Conservation (phyloP, 2,797 vertebrate genomes). For the Coregonus ussuriensis region DNA sequence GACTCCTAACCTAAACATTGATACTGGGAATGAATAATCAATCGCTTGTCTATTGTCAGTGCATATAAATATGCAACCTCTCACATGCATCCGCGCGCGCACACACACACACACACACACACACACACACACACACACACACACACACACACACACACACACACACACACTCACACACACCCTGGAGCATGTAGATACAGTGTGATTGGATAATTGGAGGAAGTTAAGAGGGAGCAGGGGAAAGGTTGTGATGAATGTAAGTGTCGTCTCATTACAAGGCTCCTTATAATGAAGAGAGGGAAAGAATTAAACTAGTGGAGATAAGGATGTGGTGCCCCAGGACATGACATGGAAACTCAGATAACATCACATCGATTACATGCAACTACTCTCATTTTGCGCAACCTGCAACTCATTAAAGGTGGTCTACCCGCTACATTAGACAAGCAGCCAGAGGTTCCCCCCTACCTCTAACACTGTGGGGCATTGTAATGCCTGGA, state of each 20-base stretch:
- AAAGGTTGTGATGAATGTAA: neutral
- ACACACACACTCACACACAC: constrained; percentile 15
- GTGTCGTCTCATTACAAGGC: neutral
- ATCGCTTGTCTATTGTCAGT: no score
- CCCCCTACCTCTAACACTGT: neutral
- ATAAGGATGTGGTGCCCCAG: constrained; percentile 62
- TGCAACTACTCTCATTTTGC: constrained; percentile 67
- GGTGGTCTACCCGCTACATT: neutral
- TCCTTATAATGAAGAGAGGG: neutral
- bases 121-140: no score
- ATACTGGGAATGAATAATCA: no score
- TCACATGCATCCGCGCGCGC: no score
- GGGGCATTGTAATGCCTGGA: neutral
- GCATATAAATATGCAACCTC: no score
- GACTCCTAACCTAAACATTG: no score
- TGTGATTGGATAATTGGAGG: neutral
- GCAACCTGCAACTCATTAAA: constrained; percentile 31
- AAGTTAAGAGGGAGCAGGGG: neutral
- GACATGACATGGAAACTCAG: constrained; percentile 66
- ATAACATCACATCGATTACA: constrained; percentile 71
- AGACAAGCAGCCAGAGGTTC: neutral
- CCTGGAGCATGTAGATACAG: neutral
- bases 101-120: no score
- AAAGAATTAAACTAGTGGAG: constrained; percentile 45
- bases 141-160: neutral